A percentile compares a stretch with the other conserved stretches of the same genome.
Conservation (phyloP, 1,140 invertebrate genomes). For the Orchesella cincta region DNA sequence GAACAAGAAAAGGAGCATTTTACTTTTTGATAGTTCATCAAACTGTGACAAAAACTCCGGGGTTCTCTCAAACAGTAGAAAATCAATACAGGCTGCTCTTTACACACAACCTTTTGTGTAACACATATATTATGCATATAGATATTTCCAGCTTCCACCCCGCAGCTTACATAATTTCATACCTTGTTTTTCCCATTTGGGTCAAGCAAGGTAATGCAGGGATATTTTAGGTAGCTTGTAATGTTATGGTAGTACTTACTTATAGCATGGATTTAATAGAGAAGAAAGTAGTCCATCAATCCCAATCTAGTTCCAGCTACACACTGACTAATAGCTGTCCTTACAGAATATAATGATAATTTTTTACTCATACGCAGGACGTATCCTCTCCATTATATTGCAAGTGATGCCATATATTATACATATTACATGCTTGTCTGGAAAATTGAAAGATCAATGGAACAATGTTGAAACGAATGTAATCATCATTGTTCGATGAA, state of each 20-base stretch:
- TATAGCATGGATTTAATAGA: not conserved
- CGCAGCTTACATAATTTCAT: not conserved
- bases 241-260: not conserved
- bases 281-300: conserved; percentile 5
- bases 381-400: no score
- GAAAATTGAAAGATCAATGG: not conserved
- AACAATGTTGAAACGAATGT: not conserved
- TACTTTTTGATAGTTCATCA: not conserved
- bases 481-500: no score
- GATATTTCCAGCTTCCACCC: not conserved
- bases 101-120: conserved; percentile 9
- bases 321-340: not conserved
- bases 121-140: not conserved
- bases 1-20: no score
- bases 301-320: not conserved
- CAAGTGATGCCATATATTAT: no score
- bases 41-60: not conserved
- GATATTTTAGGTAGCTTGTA: not conserved
- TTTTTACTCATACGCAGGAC: not conserved
- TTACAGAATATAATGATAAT: no score
- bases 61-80: not conserved
- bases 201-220: not conserved
- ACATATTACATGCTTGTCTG: no score
- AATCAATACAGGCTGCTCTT: conserved; percentile 16
- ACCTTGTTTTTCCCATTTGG: not conserved